Conservation (phyloP, 2,113 vertebrate genomes). For the Hippocampus comes region DNA sequence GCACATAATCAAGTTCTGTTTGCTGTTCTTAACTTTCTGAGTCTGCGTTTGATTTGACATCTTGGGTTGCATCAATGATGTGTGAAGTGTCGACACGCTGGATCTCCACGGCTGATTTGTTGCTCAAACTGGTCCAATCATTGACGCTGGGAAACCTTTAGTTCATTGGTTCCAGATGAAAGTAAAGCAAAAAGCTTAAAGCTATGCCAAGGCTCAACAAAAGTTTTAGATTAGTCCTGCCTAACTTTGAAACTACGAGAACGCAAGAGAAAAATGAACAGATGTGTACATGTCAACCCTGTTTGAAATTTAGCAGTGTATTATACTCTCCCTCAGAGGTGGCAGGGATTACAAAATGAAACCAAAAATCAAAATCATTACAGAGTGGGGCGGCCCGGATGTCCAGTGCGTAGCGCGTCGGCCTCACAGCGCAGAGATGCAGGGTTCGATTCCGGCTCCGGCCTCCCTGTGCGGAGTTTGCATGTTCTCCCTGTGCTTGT, state of each 20-base stretch:
- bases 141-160: neutral
- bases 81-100: neutral
- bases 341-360: neutral
- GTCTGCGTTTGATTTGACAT: neutral
- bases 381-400: too few species aligned
- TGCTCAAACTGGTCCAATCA: neutral
- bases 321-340: too few species aligned
- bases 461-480: too few species aligned
- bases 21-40: neutral
- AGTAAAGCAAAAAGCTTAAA: too few species aligned
- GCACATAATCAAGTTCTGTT: neutral
- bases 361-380: too few species aligned
- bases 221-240: neutral
- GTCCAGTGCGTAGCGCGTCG: too few species aligned
- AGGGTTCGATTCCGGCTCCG: too few species aligned
- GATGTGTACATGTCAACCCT: too few species aligned
- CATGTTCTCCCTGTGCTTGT: too few species aligned
- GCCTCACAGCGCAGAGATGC: too few species aligned
- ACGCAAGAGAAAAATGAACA: neutral
- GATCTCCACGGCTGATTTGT: neutral
- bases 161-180: neutral
- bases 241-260: neutral
- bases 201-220: neutral
- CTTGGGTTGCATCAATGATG: neutral
- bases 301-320: too few species aligned